Base-by-base conservation (phyloP, 2,113 vertebrate species). In the Pardalotus punctatus region DNA sequence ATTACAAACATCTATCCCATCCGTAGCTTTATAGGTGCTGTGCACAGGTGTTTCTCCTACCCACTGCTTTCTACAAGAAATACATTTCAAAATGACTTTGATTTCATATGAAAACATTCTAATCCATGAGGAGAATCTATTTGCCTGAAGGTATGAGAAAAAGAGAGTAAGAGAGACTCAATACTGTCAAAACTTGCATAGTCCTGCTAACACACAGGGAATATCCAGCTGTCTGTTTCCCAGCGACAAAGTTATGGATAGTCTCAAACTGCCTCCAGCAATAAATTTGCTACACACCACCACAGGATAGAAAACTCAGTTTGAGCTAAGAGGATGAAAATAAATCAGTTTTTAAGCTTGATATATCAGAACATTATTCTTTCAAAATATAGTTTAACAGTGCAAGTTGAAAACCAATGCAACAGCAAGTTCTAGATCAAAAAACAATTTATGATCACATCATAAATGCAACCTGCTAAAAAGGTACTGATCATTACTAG, bases 71-170 rank as follows among this genome's bases (percentile, higher is more conserved):
- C 50, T 81, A 66, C 29, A 87, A 93, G 9, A 88, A 95, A 85
- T 13, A 12, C 11, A 54, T 81, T 93, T 83, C 82, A 58, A n/a
- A 42, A 12, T 20, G 2, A 25, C 43, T 93, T 79, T 76, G 38
- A 74, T 93, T 90, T 94, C 38, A 81, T 36, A 88, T 81, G 88
- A 86, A 94, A 94, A 72, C 38, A 51, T 57, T 96, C 33, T 86
- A 92, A 81, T 48, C 60, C 73, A 48, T 1, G 0, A 65, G 40
- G 60, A 94, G 42, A 79, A 57, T 45, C 21, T 65, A 38, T 4
- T 22, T 91, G 57, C 53, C 87, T 90, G 64, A 88, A 97, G 62
- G 48, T 67, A 91, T 7, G 28, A 84, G 20, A 13, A 48, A 90
- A 91, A 89, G 40, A 25, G 36, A 69, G 6, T 31, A n/a, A 60